Evolutionary conservation across 2,888 invertebrate species (phyloP), one percentile per base, ranked within the genome.

Genomic region (Myopa tessellatipennis): DNA sequence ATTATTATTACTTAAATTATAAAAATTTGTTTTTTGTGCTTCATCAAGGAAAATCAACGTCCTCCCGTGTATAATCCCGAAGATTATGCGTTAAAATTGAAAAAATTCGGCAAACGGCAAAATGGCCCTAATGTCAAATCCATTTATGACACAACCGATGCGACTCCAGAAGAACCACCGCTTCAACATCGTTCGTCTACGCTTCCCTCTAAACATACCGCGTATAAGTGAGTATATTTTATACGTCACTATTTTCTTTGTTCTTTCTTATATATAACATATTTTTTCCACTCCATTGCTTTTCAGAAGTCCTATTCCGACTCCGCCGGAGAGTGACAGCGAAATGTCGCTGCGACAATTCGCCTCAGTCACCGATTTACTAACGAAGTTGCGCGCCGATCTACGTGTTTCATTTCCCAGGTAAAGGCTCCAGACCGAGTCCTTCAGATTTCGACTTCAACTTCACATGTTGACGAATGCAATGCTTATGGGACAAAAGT

Each of bases 41-140:
- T 36, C n/a, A 5, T 34, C 5, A 45, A 95, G 94, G 95, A 95
- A 86, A 95, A 95, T 83, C 94, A 95, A 85, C 92, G 96, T 65
- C 96, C 96, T 50, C 96, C 96, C 0, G 94, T 96, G 26, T 96
- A 96, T 91, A 96, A 96, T 87, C 94, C 96, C 0, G 96, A 97
- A 87, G 96, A 96, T 88, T 97, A 96, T 88, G 94, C 94, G 4
- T 91, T 92, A 4, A 94, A 95, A 0, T 89, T 96, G 80, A 93
- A 94, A 86, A 95, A 95, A 91, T 95, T 95, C 93, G 94, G 94
- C 79, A 86, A 88, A 82, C 84, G 87, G 52, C 86, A 85, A 81
- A 85, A 79, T 74, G 83, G 84, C 34, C 81, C 82, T 40, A 84
- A 84, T 79, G 85, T 84, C 52, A 87, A 85, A 67, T 88, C 90